Evolutionary conservation across 2,888 invertebrate genomes (phyloP), one percentile per base, ranked within the genome.

Genomic region (Ditula angustiorana): DNA sequence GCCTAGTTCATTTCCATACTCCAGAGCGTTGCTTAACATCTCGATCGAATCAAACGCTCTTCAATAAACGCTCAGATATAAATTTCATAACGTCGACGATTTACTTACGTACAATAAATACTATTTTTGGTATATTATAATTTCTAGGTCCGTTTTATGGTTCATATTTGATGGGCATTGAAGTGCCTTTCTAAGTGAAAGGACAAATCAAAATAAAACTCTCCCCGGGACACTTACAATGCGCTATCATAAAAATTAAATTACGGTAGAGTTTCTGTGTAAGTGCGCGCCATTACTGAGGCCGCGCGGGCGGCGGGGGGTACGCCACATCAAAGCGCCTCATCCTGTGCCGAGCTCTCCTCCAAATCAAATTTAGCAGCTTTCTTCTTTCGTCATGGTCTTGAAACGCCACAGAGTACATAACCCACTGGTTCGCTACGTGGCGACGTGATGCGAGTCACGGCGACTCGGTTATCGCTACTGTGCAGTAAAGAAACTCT

Each of bases 221-320:
- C 83, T 82, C 84, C 72, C 79, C 73, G 79, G 81, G 85, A 85
- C 84, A 86, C 85, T 90, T 85, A 89, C 90, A 90, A 88, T 90
- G 87, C 86, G 86, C 86, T 90, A 91, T 91, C 88, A 92, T 89
- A 90, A 90, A 92, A 92, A 92, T 92, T 90, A 89, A 91, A 91
- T 92, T 90, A 92, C 85, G 81, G 84, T 86, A 84, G 86, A 90
- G 87, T 87, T 88, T 85, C 86, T 82, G 79, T 84, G 84, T 88
- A 90, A 92, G 90, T 90, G 90, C 86, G 82, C 88, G 82, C 87
- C 88, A 86, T 88, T 89, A 88, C 79, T 86, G 81, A 74, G 78
- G 77, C 73, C 73, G 75, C 73, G 75, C 78, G 74, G 75, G 72
- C 71, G 78, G 80, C 76, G 67, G 66, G 62, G 69, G 68, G 76